Evolutionary conservation across 2,113 vertebrate genomes (phyloP), one percentile per base, ranked within the genome.

Genomic region (Fregata magnificens): DNA sequence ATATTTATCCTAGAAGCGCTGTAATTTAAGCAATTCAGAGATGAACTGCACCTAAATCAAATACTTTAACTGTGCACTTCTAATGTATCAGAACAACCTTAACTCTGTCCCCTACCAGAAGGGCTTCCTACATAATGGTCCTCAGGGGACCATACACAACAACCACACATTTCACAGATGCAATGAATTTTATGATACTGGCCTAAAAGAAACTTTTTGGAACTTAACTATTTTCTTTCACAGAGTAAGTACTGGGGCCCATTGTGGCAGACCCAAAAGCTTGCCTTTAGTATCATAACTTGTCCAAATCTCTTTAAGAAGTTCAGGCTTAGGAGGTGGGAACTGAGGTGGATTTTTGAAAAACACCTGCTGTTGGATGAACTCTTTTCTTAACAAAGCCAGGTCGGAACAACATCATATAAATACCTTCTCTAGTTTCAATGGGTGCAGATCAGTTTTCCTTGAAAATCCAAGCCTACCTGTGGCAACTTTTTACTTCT

Each of bases 201-300:
- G 3, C 31, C 9, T 38, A 69, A 53, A 56, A 47, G 4, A 11
- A 83, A 34, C 28, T 24, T 47, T 20, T 28, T 6, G 3, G 20
- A 88, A 61, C 3, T 9, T 50, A 9, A 40, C 36, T 70, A 18
- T 47, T 73, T 36, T 56, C 38, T 50, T 17, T 29, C n/a, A 20
- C 18, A 42, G 24, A 31, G 5, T 3, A 31, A 87, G 17, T 6
- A 8, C 0, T 16, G 55, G 34, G 18, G 76, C 5, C 34, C 20
- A 18, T 4, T 0, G 0, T 7, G 38, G 65, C n/a, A 71, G 24
- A 32, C 7, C 17, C 10, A 2, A 56, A 56, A 28, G 2, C 4
- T 40, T 58, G n/a, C 13, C 38, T 83, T 71, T 67, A 22, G 73
- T 38, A 49, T 16, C 53, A 3, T 32, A 32, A 49, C 29, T 74